phyloP scores from a whole-genome alignment of 2,797 vertebrate species.

The Eulemur coronatus region DNA sequence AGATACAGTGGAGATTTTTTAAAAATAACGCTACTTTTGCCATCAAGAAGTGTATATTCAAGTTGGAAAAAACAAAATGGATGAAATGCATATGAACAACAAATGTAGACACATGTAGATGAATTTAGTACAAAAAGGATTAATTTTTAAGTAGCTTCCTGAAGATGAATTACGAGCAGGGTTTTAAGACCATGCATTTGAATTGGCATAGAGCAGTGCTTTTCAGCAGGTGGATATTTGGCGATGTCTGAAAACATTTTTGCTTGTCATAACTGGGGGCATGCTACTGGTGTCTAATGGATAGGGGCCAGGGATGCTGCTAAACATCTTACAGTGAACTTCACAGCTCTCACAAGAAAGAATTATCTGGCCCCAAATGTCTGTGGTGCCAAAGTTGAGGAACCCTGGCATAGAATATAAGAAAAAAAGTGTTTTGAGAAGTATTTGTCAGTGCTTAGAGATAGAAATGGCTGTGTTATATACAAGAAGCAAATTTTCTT shows the following conservation, averaged over 20 bases:
- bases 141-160: not conserved
- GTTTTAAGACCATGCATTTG: not conserved
- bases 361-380: not conserved
- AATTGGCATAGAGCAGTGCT: not conserved
- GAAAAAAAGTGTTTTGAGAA: not conserved
- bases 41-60: not conserved
- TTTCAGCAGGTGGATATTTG: not conserved
- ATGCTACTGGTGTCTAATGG: not conserved
- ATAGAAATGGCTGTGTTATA: not conserved
- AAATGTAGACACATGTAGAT: not conserved
- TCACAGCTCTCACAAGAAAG: not conserved
- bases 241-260: not conserved
- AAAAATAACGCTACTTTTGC: slow-evolving; percentile 4
- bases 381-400: not conserved
- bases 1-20: not conserved
- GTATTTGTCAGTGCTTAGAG: not conserved
- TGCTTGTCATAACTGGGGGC: not conserved
- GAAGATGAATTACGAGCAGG: not conserved
- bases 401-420: not conserved
- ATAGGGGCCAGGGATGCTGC: not conserved
- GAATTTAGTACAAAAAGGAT: not conserved
- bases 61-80: not conserved
- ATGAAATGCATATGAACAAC: not conserved
- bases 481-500: not conserved
- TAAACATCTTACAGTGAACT: not conserved